A percentile compares a stretch with the other conserved stretches of the same genome.
phyloP scores from a whole-genome alignment of 2,113 vertebrate species.

The Phasianus colchicus region DNA sequence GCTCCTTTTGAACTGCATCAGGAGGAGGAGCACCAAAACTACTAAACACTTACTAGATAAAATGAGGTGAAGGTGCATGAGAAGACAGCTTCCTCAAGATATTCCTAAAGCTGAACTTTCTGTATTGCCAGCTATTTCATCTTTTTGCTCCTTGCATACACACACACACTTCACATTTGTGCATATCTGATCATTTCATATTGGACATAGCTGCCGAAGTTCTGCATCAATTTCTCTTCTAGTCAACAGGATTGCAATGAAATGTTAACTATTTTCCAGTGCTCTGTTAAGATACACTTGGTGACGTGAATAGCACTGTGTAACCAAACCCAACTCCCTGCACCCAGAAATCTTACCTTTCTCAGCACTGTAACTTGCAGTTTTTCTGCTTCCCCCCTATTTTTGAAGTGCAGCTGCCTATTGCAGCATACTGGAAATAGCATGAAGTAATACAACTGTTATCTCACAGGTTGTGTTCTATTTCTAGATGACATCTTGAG shows the following conservation, averaged over 20 bases:
- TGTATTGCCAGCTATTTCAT: not conserved
- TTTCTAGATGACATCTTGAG: not conserved
- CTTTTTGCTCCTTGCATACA: not conserved
- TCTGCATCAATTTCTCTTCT: not conserved
- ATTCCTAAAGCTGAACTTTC: not conserved
- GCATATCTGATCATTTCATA: not conserved
- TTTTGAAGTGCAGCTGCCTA: not conserved
- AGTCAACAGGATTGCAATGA: not conserved
- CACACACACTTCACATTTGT: not conserved
- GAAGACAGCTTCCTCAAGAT: not conserved
- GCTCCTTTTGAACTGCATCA: not conserved
- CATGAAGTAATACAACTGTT: not conserved
- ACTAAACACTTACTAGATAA: not conserved
- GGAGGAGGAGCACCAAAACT: not conserved
- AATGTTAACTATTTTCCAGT: not conserved
- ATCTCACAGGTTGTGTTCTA: not conserved
- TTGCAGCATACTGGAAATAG: not conserved
- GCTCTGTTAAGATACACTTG: not conserved
- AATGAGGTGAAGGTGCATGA: not conserved
- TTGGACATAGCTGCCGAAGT: fast-evolving
- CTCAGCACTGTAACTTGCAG: not conserved
- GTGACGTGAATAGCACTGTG: not conserved
- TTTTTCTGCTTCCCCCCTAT: not conserved
- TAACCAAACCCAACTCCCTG: not conserved
- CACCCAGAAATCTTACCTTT: not conserved